A percentile compares a stretch with the other conserved stretches of the same genome.
Conservation (phyloP, 2,113 vertebrate genomes). For the Gobio gobio region DNA sequence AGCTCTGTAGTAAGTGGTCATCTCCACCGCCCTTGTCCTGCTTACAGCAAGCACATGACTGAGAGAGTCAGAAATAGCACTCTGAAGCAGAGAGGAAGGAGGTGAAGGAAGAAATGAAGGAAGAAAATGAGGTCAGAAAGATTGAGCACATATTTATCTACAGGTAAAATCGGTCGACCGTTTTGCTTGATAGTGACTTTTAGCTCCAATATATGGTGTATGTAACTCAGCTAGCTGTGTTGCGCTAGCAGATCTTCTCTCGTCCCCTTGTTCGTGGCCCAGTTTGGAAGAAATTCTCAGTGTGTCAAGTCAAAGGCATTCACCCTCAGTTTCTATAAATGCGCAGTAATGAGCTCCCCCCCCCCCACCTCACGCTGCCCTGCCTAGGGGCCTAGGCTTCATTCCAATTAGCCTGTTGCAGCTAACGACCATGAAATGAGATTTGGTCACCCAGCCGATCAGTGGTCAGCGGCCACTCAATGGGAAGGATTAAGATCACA, state of each 20-base stretch:
- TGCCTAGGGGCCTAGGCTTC: slow-evolving; percentile 59
- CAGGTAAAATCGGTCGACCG: slow-evolving; percentile 22
- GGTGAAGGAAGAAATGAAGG: neutral
- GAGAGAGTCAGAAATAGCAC: slow-evolving; percentile 43
- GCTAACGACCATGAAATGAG: slow-evolving; percentile 74
- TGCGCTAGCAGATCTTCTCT: neutral
- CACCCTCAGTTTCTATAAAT: slow-evolving; percentile 59
- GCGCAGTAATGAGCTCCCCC: slow-evolving; percentile 51
- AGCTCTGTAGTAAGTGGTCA: slow-evolving; percentile 22
- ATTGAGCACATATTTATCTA: slow-evolving; percentile 41
- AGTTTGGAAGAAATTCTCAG: slow-evolving; percentile 45
- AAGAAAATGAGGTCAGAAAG: slow-evolving; percentile 38
- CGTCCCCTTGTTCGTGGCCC: slow-evolving; percentile 27
- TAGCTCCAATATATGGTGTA: neutral
- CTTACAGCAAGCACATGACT: slow-evolving; percentile 56
- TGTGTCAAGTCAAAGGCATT: slow-evolving; percentile 60
- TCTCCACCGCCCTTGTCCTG: slow-evolving; percentile 60
- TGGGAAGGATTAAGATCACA: slow-evolving; percentile 51
- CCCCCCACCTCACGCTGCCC: slow-evolving; percentile 42
- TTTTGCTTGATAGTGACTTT: slow-evolving; percentile 9
- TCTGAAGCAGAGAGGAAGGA: slow-evolving; percentile 18
- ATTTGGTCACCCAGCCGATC: slow-evolving; percentile 69
- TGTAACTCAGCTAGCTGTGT: neutral
- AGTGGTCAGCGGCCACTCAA: slow-evolving; percentile 59
- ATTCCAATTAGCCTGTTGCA: slow-evolving; percentile 75